These are phyloP conservation scores for Prenolepis imparis DNA, from an alignment of 2,888 invertebrate genomes.

Conservation along the genomic window DNA sequence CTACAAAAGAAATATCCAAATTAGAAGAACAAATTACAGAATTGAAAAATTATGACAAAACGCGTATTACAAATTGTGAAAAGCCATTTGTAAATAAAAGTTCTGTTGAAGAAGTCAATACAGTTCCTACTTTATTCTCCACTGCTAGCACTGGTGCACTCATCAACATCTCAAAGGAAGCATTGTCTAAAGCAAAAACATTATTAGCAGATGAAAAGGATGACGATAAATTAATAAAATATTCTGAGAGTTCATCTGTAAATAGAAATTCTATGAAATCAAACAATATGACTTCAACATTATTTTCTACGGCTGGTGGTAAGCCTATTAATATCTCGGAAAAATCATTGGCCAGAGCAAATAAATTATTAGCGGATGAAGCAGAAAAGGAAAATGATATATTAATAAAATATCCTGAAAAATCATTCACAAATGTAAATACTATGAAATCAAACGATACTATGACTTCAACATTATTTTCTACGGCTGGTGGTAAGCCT, in stretches of 20 bases:
- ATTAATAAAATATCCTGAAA: no score
- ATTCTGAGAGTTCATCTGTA: neutral
- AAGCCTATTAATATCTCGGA: neutral
- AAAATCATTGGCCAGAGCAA: conserved; percentile 17
- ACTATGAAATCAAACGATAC: neutral
- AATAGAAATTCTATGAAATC: neutral
- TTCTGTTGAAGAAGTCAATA: neutral
- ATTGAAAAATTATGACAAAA: neutral
- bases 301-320: neutral
- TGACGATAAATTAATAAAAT: neutral
- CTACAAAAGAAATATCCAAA: neutral
- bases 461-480: neutral
- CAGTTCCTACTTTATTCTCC: conserved; percentile 3
- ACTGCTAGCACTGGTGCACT: conserved; percentile 9
- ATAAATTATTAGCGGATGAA: neutral
- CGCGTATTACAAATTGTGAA: neutral
- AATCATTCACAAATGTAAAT: neutral
- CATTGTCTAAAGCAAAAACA: conserved; percentile 63
- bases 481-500: conserved; percentile 4
- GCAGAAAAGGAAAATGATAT: neutral
- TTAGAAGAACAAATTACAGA: neutral
- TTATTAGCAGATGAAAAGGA: conserved; percentile 49
- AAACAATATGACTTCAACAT: neutral
- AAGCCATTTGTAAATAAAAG: conserved; percentile 18
- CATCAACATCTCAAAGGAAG: conserved; percentile 66